phyloP scores from a whole-genome alignment of 2,797 vertebrate genomes.

The Brachymystax lenok region DNA sequence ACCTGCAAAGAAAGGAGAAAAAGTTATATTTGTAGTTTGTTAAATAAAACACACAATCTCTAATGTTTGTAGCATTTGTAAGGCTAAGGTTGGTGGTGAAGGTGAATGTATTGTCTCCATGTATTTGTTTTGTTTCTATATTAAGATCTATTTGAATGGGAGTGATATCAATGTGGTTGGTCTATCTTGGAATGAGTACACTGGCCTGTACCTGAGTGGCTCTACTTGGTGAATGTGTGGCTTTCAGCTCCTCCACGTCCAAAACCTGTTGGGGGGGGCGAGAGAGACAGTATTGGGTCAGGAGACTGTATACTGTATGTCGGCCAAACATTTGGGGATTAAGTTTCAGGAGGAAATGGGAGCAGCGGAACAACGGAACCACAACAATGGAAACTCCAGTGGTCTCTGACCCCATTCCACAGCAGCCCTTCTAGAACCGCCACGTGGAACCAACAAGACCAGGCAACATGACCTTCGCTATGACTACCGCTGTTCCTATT shows the following conservation, averaged over 20 bases:
- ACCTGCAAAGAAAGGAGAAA: conserved; percentile 38
- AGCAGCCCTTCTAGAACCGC: not conserved
- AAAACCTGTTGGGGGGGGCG: conserved; percentile 78
- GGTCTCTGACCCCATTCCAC: conserved; percentile 5
- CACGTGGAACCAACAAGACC: not conserved
- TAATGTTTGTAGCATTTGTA: not conserved
- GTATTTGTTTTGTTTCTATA: not conserved
- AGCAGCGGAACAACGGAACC: conserved; percentile 3
- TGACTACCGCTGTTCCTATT: conserved; percentile 2
- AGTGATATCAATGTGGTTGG: not conserved
- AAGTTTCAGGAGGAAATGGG: not conserved
- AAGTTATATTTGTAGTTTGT: not conserved
- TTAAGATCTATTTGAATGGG: conserved; percentile 17
- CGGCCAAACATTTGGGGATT: not conserved
- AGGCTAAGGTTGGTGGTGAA: not conserved
- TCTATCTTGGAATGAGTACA: not conserved
- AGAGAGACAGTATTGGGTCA: not conserved
- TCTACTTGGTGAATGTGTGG: conserved; percentile 82
- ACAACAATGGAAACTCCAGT: conserved; percentile 10
- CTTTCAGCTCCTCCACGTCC: conserved; percentile 91
- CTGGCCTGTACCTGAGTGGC: conserved; percentile 64
- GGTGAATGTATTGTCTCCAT: not conserved
- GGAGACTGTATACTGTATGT: not conserved
- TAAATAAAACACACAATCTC: not conserved
- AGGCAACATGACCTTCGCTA: conserved; percentile 1